These are phyloP conservation scores for Neoascia interrupta DNA, from an alignment of 2,888 invertebrate species.

Conservation along the genomic window DNA sequence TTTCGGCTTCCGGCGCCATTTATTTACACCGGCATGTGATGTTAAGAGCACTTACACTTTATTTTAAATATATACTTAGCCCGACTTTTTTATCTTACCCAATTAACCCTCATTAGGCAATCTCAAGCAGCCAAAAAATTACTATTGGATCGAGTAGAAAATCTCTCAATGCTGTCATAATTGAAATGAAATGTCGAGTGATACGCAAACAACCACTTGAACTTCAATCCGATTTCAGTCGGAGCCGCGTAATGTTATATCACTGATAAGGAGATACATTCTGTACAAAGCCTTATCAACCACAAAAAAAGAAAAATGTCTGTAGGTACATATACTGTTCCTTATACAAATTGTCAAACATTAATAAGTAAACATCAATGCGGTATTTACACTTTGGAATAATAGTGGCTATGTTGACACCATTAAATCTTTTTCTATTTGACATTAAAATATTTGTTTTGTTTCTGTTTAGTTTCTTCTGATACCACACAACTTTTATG, in stretches of 20 bases:
- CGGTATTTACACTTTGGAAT: too few species aligned
- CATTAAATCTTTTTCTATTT: neutral
- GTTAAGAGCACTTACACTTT: too few species aligned
- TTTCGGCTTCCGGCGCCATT: too few species aligned
- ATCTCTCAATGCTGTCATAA: too few species aligned
- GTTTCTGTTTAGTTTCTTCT: neutral
- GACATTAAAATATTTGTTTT: neutral
- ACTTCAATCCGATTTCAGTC: neutral
- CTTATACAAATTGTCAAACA: neutral
- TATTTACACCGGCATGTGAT: too few species aligned
- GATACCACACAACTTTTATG: too few species aligned
- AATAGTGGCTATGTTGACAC: too few species aligned
- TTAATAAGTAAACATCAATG: neutral
- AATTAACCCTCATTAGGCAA: neutral
- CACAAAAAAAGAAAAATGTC: neutral
- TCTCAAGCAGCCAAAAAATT: too few species aligned
- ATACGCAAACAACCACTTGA: neutral
- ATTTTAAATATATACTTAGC: too few species aligned
- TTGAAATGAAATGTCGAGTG: neutral
- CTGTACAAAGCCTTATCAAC: neutral
- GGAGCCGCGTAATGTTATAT: neutral
- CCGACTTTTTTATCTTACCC: neutral
- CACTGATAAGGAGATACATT: too few species aligned
- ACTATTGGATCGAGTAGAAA: too few species aligned
- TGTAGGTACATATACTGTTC: neutral